phyloP scores from a whole-genome alignment of 2,888 invertebrate genomes.

The Caenorhabditis sp. region DNA sequence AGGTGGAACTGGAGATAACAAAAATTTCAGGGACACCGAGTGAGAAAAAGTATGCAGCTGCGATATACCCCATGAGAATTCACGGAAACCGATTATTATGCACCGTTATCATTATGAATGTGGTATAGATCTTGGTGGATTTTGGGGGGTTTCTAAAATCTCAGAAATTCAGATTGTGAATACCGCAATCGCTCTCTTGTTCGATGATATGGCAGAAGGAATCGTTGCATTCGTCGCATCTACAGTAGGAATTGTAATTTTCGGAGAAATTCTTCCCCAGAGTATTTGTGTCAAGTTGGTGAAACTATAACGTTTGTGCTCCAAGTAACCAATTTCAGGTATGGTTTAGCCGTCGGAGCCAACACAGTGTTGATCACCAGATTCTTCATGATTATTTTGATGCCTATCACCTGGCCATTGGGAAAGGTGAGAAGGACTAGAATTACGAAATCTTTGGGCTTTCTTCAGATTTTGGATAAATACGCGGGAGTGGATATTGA shows the following conservation, averaged over 20 bases:
- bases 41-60: conserved; percentile 87
- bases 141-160: background rate
- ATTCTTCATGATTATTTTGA: conserved; percentile 94
- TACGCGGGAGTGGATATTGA: conserved; percentile 62
- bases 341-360: conserved; percentile 81
- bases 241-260: conserved; percentile 90
- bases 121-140: conserved; percentile 59
- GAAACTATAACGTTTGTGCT: background rate
- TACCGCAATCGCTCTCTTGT: conserved; percentile 92
- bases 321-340: conserved; percentile 63
- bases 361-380: conserved; percentile 93
- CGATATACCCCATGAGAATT: conserved; percentile 93
- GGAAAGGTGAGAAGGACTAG: conserved; percentile 84
- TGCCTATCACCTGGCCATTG: conserved; percentile 89
- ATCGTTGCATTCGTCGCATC: conserved; percentile 81
- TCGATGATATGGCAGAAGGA: conserved; percentile 90
- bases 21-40: conserved; percentile 27
- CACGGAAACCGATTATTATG: conserved; percentile 94
- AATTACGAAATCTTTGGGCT: background rate
- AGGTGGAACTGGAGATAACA: too few relatives aligned
- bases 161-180: conserved; percentile 75
- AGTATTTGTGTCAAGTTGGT: conserved; percentile 82
- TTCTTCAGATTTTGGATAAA: conserved; percentile 53
- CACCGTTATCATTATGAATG: conserved; percentile 87
- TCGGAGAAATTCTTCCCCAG: conserved; percentile 88